Evolutionary conservation across 2,113 vertebrate species (phyloP).

Genomic region (Perccottus glenii): DNA sequence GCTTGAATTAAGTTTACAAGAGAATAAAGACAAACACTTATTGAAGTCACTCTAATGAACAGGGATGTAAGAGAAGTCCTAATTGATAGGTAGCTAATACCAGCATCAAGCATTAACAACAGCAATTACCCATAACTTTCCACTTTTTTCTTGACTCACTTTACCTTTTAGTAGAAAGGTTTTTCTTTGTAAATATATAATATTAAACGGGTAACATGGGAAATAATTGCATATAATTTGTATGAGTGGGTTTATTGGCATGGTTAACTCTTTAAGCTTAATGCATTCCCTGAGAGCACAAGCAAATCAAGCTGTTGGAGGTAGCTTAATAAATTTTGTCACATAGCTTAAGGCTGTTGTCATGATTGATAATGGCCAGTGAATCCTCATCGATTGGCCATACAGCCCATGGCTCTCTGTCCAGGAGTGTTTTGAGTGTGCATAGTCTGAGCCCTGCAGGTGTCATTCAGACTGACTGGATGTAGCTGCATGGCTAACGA

Average conservation of each 20-base stretch:
- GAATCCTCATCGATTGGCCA: slow-evolving; percentile 65
- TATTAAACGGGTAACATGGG: slow-evolving; percentile 8
- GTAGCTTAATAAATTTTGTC: slow-evolving; percentile 66
- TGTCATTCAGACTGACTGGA: slow-evolving; percentile 39
- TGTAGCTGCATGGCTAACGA: slow-evolving; percentile 37
- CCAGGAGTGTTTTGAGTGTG: slow-evolving; percentile 52
- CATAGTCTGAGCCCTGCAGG: slow-evolving; percentile 32
- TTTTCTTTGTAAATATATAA: slow-evolving; percentile 23
- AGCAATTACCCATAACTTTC: slow-evolving; percentile 2
- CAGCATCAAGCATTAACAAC: not conserved
- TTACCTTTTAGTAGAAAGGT: not conserved
- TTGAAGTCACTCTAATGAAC: slow-evolving; percentile 11
- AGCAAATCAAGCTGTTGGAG: slow-evolving; percentile 39
- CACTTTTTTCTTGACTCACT: slow-evolving; percentile 19
- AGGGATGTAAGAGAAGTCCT: slow-evolving; percentile 10
- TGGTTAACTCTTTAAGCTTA: slow-evolving; percentile 53
- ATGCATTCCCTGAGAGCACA: slow-evolving; percentile 44
- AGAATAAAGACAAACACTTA: not conserved
- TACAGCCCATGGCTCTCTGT: slow-evolving; percentile 42
- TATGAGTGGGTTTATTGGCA: slow-evolving; percentile 42
- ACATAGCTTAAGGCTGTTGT: slow-evolving; percentile 66
- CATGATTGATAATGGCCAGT: slow-evolving; percentile 70
- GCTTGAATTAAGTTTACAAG: slow-evolving; percentile 1
- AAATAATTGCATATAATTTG: slow-evolving; percentile 42
- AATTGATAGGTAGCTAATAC: slow-evolving; percentile 14